Conservation (phyloP, 1,140 invertebrate genomes). For the Drosophila guanche region DNA sequence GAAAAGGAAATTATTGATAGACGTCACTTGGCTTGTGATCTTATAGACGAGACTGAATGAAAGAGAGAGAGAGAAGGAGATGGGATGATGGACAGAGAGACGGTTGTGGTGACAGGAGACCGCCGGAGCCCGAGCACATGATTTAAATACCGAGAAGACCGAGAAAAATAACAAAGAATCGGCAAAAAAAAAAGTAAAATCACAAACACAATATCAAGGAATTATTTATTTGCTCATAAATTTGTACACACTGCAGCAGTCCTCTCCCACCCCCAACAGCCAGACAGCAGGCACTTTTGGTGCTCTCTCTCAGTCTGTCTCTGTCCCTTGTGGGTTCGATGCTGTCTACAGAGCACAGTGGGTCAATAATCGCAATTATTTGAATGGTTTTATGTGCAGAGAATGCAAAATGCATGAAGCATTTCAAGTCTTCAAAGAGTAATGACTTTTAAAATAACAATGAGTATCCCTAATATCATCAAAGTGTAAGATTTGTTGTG, state of each 20-base stretch:
- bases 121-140: slow-evolving; percentile 57
- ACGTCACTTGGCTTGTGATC: slow-evolving; percentile 68
- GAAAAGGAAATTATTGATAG: slow-evolving; percentile 66
- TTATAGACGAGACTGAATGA: slow-evolving; percentile 19
- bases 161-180: slow-evolving; percentile 61
- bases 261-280: no score
- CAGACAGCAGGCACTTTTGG: no score
- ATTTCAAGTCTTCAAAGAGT: background rate
- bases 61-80: slow-evolving; percentile 7
- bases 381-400: slow-evolving; percentile 42
- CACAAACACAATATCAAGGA: slow-evolving; percentile 35
- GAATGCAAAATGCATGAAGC: slow-evolving; percentile 23
- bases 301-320: background rate
- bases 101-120: slow-evolving; percentile 16
- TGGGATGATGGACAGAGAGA: background rate
- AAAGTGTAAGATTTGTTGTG: no score
- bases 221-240: slow-evolving; percentile 71
- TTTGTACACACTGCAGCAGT: slow-evolving; percentile 37
- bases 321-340: slow-evolving; percentile 19
- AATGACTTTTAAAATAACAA: no score
- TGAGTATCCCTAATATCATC: no score
- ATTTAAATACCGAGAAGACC: slow-evolving; percentile 68
- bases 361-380: slow-evolving; percentile 51
- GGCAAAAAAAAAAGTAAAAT: slow-evolving; percentile 21
- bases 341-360: slow-evolving; percentile 42